A percentile compares a stretch with the other conserved stretches of the same genome.
phyloP scores from a whole-genome alignment of 2,113 vertebrate species.

The Ursus arctos region DNA sequence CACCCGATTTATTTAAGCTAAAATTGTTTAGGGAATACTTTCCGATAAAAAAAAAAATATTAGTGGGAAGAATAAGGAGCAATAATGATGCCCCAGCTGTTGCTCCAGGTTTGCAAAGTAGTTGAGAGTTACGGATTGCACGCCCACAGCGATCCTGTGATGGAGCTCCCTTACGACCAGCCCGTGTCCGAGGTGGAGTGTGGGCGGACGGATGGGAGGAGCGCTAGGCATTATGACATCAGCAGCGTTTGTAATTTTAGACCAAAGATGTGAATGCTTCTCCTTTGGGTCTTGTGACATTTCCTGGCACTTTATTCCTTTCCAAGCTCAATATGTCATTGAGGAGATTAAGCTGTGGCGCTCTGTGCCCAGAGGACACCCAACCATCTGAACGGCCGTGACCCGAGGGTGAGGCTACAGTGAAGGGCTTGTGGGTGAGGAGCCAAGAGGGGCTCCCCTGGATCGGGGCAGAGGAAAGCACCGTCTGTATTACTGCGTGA shows the following conservation, averaged over 20 bases:
- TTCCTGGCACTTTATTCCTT: neutral
- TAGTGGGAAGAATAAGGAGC: neutral
- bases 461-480: fast-evolving
- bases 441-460: neutral
- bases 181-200: neutral
- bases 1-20: neutral
- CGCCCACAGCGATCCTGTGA: no score
- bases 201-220: neutral
- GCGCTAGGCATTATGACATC: no score
- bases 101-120: neutral
- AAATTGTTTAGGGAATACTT: neutral
- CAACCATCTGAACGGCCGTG: neutral
- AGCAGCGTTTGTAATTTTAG: neutral
- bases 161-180: no score
- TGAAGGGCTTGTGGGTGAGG: fast-evolving
- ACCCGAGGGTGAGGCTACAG: neutral
- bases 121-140: neutral
- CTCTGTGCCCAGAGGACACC: neutral
- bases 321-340: neutral
- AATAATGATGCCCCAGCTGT: no score
- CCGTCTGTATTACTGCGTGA: fast-evolving
- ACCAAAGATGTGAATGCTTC: neutral
- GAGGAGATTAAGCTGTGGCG: neutral
- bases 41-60: neutral
- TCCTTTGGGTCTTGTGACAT: neutral